phyloP scores from a whole-genome alignment of 2,113 vertebrate species.

The Fulica atra region DNA sequence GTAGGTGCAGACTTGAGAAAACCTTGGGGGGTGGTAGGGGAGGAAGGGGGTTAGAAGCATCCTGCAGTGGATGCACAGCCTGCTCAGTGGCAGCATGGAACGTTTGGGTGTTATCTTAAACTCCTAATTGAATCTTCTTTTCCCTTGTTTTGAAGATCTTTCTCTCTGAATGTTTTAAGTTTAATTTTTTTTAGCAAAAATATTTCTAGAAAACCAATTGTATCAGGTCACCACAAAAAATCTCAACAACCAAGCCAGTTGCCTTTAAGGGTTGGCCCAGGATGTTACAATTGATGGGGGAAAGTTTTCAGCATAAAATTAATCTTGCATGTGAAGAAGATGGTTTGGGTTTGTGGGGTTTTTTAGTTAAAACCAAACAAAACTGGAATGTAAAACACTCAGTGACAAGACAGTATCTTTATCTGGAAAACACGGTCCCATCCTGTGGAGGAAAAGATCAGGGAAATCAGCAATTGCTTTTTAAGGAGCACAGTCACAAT shows the following conservation, averaged over 20 bases:
- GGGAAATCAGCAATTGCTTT: background rate
- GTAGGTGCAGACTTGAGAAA: background rate
- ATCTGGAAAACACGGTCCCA: background rate
- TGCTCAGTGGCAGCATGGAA: background rate
- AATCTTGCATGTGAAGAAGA: background rate
- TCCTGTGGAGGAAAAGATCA: background rate
- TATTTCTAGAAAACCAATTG: background rate
- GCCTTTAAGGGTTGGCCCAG: background rate
- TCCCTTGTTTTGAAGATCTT: background rate
- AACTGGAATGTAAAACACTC: too few relatives aligned
- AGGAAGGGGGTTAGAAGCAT: background rate
- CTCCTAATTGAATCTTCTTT: background rate
- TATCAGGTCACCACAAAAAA: background rate
- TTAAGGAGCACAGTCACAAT: background rate
- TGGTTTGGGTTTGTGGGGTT: background rate
- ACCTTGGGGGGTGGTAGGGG: too few relatives aligned
- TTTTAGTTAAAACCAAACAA: background rate
- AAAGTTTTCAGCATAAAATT: too few relatives aligned
- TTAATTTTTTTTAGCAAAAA: background rate
- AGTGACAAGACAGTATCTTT: too few relatives aligned
- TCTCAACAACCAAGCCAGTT: background rate
- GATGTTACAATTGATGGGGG: background rate
- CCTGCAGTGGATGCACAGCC: background rate
- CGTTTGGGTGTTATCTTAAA: background rate
- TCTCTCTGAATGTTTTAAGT: background rate